Base-by-base conservation (phyloP, 2,113 vertebrate genomes). In the Chionis minor region DNA sequence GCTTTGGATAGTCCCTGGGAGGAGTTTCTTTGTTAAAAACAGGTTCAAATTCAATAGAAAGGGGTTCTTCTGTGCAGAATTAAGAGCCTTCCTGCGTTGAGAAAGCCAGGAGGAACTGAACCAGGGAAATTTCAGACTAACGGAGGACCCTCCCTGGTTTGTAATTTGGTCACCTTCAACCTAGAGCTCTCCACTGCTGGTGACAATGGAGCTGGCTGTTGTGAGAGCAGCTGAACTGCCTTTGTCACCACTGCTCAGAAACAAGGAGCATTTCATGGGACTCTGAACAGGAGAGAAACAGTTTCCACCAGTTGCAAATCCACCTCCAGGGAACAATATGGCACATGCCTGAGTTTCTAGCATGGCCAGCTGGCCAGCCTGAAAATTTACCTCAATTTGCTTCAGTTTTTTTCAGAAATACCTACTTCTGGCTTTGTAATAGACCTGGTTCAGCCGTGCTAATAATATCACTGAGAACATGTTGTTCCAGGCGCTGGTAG, bases 81-180 rank as follows among this genome's bases (percentile, higher is more conserved):
- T 23, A 22, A 38, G 4, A 47, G 20, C 12, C 10, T 40, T 55
- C 21, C 21, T n/a, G 32, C 8, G 8, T 6, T 67, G 30, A 26
- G 44, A 85, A 87, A 63, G 3, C 20, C 26, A 27, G 14, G 26
- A 74, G 28, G 26, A 84, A 44, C 44, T 14, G 35, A 82, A 32
- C 0, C 11, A 75, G 44, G 78, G 81, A 67, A 32, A 72, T 58
- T 58, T 65, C 62, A 75, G 16, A 49, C 65, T 66, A 42, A 32
- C 0, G 2, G 28, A 33, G 21, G 19, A 20, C 4, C 18, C 9
- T 67, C 1, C 0, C 11, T 33, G 40, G 7, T 70, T 81, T 81
- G 3, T 4, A 24, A 14, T 21, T 81, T 38, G 21, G 19, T 91
- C 30, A 55, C 27, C 52, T 71, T 67, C 11, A 14, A 4, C 59